These are phyloP conservation scores for Peromyscus californicus DNA, from an alignment of 2,113 vertebrate species.

Conservation along the genomic window DNA sequence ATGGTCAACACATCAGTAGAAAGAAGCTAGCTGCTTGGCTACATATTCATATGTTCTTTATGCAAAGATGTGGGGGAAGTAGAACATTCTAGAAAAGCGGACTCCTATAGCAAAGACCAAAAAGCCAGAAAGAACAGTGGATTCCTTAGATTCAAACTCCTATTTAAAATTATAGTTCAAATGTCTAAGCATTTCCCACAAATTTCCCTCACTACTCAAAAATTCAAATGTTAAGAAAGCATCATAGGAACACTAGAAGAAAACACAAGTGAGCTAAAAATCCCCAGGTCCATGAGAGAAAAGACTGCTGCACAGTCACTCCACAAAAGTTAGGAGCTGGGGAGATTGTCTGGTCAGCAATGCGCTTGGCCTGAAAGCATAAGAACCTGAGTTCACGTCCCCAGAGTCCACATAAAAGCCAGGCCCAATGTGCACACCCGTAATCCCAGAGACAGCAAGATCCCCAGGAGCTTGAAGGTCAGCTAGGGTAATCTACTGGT, in stretches of 20 bases:
- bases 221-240: not conserved
- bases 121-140: not conserved
- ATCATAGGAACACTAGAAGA: not conserved
- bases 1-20: not conserved
- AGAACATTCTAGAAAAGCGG: not conserved
- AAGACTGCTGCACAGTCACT: not conserved
- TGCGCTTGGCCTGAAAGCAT: not conserved
- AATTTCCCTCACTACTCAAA: not conserved
- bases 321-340: not conserved
- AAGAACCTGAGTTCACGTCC: not conserved
- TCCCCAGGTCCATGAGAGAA: not conserved
- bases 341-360: not conserved
- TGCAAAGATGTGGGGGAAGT: not conserved
- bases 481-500: not conserved
- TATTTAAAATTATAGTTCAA: not conserved
- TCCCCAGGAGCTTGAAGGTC: not conserved
- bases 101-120: not conserved
- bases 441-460: no score
- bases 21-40: not conserved
- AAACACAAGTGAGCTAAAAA: not conserved
- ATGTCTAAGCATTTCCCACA: not conserved
- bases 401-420: not conserved
- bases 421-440: no score
- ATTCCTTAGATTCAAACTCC: not conserved
- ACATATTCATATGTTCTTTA: not conserved